phyloP scores from a whole-genome alignment of 2,888 invertebrate genomes.

The Abscondita cerata region DNA sequence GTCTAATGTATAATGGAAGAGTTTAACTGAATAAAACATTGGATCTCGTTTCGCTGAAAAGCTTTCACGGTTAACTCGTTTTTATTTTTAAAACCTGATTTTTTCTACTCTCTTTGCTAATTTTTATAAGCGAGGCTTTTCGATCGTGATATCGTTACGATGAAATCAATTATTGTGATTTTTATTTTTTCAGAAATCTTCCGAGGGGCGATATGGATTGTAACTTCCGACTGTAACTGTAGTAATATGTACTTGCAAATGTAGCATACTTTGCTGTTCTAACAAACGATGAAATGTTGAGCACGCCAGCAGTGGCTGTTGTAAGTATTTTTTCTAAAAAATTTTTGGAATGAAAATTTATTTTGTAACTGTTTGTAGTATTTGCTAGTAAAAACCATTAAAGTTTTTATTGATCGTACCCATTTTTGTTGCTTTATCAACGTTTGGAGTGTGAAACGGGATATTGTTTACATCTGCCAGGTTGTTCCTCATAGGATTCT shows the following conservation, averaged over 20 bases:
- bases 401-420: constrained; percentile 77
- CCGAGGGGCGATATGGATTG: constrained; percentile 94
- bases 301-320: constrained; percentile 86
- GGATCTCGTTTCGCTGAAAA: no score
- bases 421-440: constrained; percentile 85
- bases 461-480: constrained; percentile 87
- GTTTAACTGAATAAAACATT: no score
- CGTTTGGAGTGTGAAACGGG: constrained; percentile 91
- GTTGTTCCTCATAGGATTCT: constrained; percentile 84
- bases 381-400: constrained; percentile 77
- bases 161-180: constrained; percentile 10
- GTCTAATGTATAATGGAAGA: no score
- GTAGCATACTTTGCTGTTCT: constrained; percentile 91
- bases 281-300: constrained; percentile 78
- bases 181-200: constrained; percentile 84
- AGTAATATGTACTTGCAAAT: constrained; percentile 89
- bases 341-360: not conserved
- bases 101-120: not conserved
- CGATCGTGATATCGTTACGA: no score
- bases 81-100: no score
- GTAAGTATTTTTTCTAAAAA: constrained; percentile 66
- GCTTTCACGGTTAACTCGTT: no score
- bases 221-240: constrained; percentile 88
- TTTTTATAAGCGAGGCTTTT: no score
- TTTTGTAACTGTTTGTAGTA: constrained; percentile 60